These are phyloP conservation scores for Theocolax elegans DNA, from an alignment of 1,140 invertebrate species.

Conservation along the genomic window DNA sequence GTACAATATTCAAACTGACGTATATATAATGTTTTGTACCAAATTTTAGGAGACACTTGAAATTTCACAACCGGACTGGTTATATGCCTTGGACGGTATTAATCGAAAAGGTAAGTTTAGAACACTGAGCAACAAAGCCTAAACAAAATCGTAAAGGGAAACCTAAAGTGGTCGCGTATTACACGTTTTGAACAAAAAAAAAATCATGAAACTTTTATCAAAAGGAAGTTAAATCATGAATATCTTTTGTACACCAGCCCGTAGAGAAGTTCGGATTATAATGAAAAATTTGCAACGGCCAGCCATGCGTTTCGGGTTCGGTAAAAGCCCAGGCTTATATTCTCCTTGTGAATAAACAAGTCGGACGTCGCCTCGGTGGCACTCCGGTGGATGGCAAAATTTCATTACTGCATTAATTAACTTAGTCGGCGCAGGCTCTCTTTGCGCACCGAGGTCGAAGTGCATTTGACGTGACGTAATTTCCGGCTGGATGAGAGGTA, in stretches of 20 bases:
- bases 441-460: background rate
- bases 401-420: conserved; percentile 29
- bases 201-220: conserved; percentile 20
- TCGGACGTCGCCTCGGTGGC: background rate
- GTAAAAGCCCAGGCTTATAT: conserved; percentile 14
- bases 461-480: conserved; percentile 5
- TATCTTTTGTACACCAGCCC: background rate
- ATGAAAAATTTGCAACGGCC: conserved; percentile 18
- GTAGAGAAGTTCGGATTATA: background rate
- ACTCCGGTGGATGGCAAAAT: background rate
- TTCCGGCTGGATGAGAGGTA: no score
- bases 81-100: no score
- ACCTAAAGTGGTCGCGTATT: no score
- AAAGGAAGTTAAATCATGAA: conserved; percentile 6
- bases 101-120: no score
- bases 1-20: no score
- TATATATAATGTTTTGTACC: no score
- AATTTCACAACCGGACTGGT: no score
- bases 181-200: conserved; percentile 9
- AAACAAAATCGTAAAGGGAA: no score
- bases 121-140: no score
- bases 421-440: background rate
- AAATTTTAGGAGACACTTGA: no score
- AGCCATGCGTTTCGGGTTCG: background rate
- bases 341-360: conserved; percentile 39